Evolutionary conservation across 2,797 vertebrate species (phyloP), one percentile per base, ranked within the genome.

Genomic region (Cryptoprocta ferox): DNA sequence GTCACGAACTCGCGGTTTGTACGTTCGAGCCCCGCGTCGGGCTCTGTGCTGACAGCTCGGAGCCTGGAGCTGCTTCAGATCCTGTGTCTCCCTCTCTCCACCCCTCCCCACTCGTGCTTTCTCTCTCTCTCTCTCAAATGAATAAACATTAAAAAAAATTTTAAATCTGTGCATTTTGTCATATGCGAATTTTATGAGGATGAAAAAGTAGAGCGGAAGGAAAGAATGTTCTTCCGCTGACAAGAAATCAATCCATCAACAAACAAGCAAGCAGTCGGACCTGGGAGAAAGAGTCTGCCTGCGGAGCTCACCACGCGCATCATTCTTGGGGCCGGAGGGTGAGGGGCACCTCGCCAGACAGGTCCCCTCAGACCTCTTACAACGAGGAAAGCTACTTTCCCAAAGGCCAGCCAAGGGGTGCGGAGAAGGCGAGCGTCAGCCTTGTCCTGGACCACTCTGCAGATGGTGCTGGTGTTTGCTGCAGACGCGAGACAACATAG

Each of bases 181-280:
- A 1, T 1, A 1, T 0, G 35, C 3, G 24, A n/a, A 24, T 48
- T 28, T 2, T 0, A 2, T 9, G 42, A 1, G 1, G 3, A 2
- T 1, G 42, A 61, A 45, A 50, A 19, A 21, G 15, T 2, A 28
- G 15, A 24, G 11, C 0, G 0, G 42, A 13, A 24, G 24, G 2
- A 0, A 35, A 56, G 13, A 19, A 26, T 3, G 19, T 24, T 35
- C 56, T 80, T 37, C 3, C 2, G 32, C 80, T 4, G 48, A 56
- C 80, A 37, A 7, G 32, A 4, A 12, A 28, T 39, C 42, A 8
- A 13, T 24, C 24, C 0, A 24, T 61, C 48, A 0, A 10, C 26
- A 73, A 30, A 30, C 71, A 7, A 11, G 21, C 65, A 0, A 1
- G 42, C n/a, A 0, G 1, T 15, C 39, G 14, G 42, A 32, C 13